Base-by-base conservation (phyloP, 2,888 invertebrate genomes). In the Tenthredo amoena region DNA sequence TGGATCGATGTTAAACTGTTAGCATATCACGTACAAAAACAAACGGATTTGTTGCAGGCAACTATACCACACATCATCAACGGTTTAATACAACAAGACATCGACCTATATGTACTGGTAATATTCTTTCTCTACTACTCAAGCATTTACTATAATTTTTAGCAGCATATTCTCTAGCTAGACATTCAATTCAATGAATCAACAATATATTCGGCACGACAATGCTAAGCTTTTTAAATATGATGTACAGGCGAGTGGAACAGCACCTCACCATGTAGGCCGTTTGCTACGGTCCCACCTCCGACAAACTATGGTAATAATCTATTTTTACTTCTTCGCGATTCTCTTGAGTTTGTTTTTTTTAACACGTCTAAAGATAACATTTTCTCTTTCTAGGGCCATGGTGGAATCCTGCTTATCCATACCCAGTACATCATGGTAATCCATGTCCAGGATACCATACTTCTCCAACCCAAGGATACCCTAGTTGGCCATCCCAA, bases 201-300 rank as follows among this genome's bases (percentile, higher is more conserved):
- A 47, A 47, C 43, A 18, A 12, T 12, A 12, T 10, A 43, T 43
- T 43, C 12, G 12, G 10, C 12, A 43, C 43, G 12, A 43, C 0
- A 12, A 50, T 50, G 18, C n/a, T 50, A 50, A 18, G 18, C 18
- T 50, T 18, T 50, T 50, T 5, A 50, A 18, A 50, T n/a, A 50
- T 50, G 18, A 50, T 18, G 6, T 55, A 50, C 50, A 55, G 55
- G n/a, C 7, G n/a, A 4, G n/a, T 55, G 55, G 55, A 62, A 26
- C 37, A 72, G 40, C 71, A 40, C 18, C 9, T 72, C 37, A 10
- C 71, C 34, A 10, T 37, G 26, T n/a, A 72, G 71, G 18, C 71
- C 71, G 4, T 72, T 72, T 18, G 71, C n/a, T 6, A 72, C 71
- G 12, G 10, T 72, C 5, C 71, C 71, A 72, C 71, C 71, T 72